Evolutionary conservation across 2,797 vertebrate genomes (phyloP).

Genomic region (Hephaestus fuliginosus): DNA sequence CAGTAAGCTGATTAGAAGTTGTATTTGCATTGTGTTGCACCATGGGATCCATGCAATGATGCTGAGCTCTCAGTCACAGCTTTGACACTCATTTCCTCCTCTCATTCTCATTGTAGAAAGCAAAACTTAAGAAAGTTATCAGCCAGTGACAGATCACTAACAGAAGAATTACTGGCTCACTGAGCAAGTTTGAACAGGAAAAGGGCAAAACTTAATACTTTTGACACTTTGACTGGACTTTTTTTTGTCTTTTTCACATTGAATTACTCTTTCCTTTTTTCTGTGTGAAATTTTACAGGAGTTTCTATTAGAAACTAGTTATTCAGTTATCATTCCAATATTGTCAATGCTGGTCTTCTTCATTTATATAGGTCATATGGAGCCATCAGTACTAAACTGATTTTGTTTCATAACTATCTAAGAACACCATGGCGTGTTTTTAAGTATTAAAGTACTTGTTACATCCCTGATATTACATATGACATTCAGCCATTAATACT

Average conservation of each 20-base stretch:
- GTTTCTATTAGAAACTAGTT: not conserved
- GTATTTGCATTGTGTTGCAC: conserved; percentile 81
- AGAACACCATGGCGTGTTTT: too few relatives aligned
- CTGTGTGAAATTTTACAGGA: not conserved
- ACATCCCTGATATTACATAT: not conserved
- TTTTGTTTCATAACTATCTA: too few relatives aligned
- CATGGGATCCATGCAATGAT: conserved; percentile 70
- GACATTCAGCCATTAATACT: not conserved
- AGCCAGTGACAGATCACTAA: conserved; percentile 68
- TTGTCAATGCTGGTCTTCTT: too few relatives aligned
- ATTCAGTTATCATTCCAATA: too few relatives aligned
- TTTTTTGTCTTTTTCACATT: not conserved
- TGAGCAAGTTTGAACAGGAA: conserved; percentile 9
- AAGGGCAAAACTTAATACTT: conserved; percentile 8
- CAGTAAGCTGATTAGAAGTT: conserved; percentile 82
- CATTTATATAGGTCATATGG: too few relatives aligned
- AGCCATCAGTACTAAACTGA: too few relatives aligned
- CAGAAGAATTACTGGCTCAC: conserved; percentile 32
- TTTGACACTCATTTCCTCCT: conserved; percentile 75
- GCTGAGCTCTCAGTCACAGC: conserved; percentile 61
- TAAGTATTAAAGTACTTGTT: not conserved
- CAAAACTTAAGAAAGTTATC: conserved; percentile 74
- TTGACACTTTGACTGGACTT: not conserved
- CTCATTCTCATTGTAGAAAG: conserved; percentile 63
- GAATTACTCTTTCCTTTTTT: not conserved